These are phyloP conservation scores for Halcyon badia DNA, from an alignment of 2,797 vertebrate genomes.

Conservation along the genomic window DNA sequence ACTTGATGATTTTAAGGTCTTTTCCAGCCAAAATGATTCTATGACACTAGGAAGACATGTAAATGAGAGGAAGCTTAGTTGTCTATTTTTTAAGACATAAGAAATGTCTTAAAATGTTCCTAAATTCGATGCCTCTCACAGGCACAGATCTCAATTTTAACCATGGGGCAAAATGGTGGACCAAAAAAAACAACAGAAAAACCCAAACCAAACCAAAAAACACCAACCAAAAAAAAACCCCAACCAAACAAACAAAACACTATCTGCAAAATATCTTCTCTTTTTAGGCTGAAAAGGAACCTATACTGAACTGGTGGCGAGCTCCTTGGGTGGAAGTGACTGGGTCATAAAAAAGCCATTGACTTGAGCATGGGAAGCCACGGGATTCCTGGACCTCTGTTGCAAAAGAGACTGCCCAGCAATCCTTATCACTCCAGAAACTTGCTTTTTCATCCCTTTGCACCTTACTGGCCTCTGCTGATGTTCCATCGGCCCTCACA, in stretches of 20 bases:
- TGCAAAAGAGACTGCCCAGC: neutral
- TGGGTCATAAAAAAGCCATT: neutral
- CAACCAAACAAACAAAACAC: too few species aligned
- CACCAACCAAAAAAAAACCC: too few species aligned
- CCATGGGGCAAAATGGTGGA: fast-evolving
- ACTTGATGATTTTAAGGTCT: too few species aligned
- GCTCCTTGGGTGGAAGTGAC: neutral
- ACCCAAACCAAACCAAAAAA: too few species aligned
- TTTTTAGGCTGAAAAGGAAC: neutral
- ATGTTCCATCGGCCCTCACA: fast-evolving
- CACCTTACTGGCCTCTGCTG: neutral
- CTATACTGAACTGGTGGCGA: neutral
- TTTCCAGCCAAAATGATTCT: too few species aligned
- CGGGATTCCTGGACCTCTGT: neutral
- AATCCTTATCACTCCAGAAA: neutral
- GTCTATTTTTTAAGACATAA: neutral
- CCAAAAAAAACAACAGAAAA: neutral
- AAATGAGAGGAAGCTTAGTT: neutral
- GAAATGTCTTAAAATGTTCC: neutral
- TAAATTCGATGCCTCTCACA: neutral
- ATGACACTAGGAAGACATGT: neutral
- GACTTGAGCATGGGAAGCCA: neutral
- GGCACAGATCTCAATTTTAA: neutral
- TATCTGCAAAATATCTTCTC: neutral
- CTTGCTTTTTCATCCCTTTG: neutral